Conservation (phyloP, 1,140 invertebrate genomes). For the Pseudomyrmex flavicornis region DNA sequence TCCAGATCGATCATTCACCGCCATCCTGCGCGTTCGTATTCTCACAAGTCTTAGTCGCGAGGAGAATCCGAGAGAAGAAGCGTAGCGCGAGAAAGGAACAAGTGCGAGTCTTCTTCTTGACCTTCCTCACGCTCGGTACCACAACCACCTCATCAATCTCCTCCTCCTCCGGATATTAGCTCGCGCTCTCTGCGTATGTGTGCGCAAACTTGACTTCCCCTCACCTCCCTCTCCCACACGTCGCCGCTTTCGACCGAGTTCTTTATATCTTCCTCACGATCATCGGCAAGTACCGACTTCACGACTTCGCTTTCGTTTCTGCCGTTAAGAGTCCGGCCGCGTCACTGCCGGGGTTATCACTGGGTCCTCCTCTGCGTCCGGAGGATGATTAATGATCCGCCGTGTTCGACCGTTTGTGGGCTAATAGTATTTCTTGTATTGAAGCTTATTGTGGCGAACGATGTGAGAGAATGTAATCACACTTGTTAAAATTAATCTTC, state of each 20-base stretch:
- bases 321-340: slow-evolving; percentile 52
- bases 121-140: slow-evolving; percentile 65
- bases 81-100: slow-evolving; percentile 52
- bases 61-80: slow-evolving; percentile 41
- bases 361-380: slow-evolving; percentile 20
- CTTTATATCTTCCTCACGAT: slow-evolving; percentile 62
- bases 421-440: slow-evolving; percentile 38
- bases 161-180: slow-evolving; percentile 55
- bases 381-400: slow-evolving; percentile 49
- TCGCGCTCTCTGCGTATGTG: slow-evolving; percentile 36
- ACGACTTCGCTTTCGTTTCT: slow-evolving; percentile 59
- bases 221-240: slow-evolving; percentile 1
- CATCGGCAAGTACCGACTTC: slow-evolving; percentile 59
- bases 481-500: slow-evolving; percentile 34
- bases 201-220: slow-evolving; percentile 45
- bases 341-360: slow-evolving; percentile 55
- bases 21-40: slow-evolving; percentile 52
- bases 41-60: slow-evolving; percentile 45
- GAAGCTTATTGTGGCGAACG: slow-evolving; percentile 41
- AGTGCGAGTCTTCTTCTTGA: slow-evolving; percentile 65
- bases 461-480: slow-evolving; percentile 9
- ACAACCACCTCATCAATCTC: slow-evolving; percentile 63
- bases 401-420: slow-evolving; percentile 28
- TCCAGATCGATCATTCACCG: slow-evolving; percentile 53
- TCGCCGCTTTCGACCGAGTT: slow-evolving; percentile 55